These are phyloP conservation scores for Phrynosoma platyrhinos DNA, from an alignment of 2,113 vertebrate genomes.

Conservation along the genomic window DNA sequence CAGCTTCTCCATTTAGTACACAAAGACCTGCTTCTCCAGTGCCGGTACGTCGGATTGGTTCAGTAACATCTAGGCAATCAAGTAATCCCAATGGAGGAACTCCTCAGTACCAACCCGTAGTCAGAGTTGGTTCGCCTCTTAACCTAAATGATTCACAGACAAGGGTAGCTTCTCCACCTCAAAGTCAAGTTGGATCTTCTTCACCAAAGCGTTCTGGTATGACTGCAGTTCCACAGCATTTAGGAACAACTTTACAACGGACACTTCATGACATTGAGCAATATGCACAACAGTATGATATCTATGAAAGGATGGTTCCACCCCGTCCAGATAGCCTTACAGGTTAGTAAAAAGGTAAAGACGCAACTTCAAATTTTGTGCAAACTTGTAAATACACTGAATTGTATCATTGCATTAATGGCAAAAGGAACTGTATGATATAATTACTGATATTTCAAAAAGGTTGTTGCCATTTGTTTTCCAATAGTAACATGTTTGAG, in stretches of 20 bases:
- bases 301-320: conserved; percentile 95
- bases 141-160: conserved; percentile 79
- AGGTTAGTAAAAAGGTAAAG: conserved; percentile 78
- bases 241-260: conserved; percentile 88
- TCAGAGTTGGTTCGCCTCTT: conserved; percentile 87
- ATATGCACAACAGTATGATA: conserved; percentile 88
- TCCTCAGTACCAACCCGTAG: conserved; percentile 81
- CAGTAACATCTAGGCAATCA: conserved; percentile 78
- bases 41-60: conserved; percentile 84
- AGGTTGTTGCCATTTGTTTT: background rate
- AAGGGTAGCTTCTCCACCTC: conserved; percentile 78
- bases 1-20: conserved; percentile 82
- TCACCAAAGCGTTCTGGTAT: conserved; percentile 89
- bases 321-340: conserved; percentile 91
- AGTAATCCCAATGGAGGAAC: conserved; percentile 76
- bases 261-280: conserved; percentile 84
- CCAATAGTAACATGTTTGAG: rapidly evolving
- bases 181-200: conserved; percentile 84
- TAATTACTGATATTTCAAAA: background rate
- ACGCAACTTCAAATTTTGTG: background rate
- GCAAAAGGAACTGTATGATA: rapidly evolving
- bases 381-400: background rate
- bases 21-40: conserved; percentile 87
- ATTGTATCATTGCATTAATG: rapidly evolving
- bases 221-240: conserved; percentile 92